Percentiles rank a stretch among this genome's conserved stretches.
phyloP scores from a whole-genome alignment of 1,140 invertebrate species.

The Antheraea mylitta region DNA sequence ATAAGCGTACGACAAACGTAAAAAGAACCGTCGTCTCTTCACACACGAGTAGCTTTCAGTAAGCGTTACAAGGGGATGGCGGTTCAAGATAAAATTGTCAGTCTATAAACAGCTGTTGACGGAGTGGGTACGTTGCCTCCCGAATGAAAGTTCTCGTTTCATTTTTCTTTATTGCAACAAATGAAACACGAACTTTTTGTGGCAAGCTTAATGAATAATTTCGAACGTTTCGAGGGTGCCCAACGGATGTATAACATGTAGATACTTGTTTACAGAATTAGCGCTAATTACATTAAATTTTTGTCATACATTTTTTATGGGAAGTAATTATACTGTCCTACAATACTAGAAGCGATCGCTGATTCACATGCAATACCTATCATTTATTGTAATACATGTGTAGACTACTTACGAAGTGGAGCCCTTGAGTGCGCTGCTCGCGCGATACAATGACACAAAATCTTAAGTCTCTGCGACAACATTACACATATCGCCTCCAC shows the following conservation, averaged over 20 bases:
- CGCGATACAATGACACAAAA: no score
- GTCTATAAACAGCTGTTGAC: slow-evolving; percentile 71
- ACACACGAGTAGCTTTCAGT: background rate
- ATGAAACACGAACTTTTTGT: slow-evolving; percentile 17
- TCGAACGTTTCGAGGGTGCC: background rate
- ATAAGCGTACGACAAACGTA: slow-evolving; percentile 37
- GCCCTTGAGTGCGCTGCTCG: no score
- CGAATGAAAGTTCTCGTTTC: slow-evolving; percentile 24
- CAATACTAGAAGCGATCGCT: no score
- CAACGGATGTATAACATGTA: background rate
- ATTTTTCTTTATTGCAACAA: slow-evolving; percentile 37
- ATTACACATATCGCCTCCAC: no score
- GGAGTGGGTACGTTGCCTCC: slow-evolving; percentile 49
- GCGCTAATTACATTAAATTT: background rate
- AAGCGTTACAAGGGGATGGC: background rate
- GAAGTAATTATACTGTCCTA: no score
- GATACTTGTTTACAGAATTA: background rate
- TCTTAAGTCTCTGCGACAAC: no score
- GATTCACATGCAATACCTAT: no score
- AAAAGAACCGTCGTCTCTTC: slow-evolving; percentile 18
- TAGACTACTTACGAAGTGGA: no score
- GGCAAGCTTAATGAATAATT: slow-evolving; percentile 10
- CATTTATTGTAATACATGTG: no score
- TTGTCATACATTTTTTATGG: background rate
- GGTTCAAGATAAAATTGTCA: slow-evolving; percentile 39